Percentiles rank a stretch among this genome's conserved stretches.
These are phyloP conservation scores for Ranitomeya imitator DNA, from an alignment of 2,113 vertebrate genomes.

Conservation along the genomic window DNA sequence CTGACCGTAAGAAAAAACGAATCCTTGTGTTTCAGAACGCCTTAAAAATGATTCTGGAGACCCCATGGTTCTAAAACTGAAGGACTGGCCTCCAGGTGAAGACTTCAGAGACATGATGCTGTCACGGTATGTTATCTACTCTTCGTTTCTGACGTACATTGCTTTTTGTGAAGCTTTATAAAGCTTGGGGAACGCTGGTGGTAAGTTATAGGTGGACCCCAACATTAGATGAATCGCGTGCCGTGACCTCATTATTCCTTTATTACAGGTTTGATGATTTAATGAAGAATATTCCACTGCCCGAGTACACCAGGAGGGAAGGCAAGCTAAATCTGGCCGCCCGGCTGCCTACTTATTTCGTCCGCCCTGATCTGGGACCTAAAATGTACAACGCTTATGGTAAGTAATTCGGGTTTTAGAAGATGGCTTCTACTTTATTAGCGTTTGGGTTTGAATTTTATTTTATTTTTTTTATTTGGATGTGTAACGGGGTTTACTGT, in stretches of 20 bases:
- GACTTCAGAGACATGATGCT: slow-evolving; percentile 84
- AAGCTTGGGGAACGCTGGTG: too few species aligned
- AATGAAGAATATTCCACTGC: slow-evolving; percentile 79
- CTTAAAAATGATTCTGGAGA: slow-evolving; percentile 75
- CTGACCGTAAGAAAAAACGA: too few species aligned
- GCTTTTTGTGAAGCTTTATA: neutral
- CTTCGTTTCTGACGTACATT: neutral
- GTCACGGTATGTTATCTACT: slow-evolving; percentile 68
- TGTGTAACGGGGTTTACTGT: too few species aligned
- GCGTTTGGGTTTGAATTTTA: neutral
- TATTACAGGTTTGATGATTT: slow-evolving; percentile 76
- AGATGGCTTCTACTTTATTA: neutral
- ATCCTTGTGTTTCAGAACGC: slow-evolving; percentile 65
- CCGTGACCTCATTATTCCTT: neutral
- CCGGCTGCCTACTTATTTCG: slow-evolving; percentile 77
- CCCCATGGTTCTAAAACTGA: slow-evolving; percentile 80
- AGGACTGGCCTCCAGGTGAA: slow-evolving; percentile 82
- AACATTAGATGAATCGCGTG: neutral
- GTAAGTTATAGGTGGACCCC: neutral
- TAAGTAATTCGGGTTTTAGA: slow-evolving; percentile 60
- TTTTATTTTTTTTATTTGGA: neutral
- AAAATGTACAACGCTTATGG: slow-evolving; percentile 84
- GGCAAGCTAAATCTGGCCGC: slow-evolving; percentile 80
- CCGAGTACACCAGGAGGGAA: slow-evolving; percentile 78
- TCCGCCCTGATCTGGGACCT: slow-evolving; percentile 78